These are phyloP conservation scores for Brachyalestes nurse DNA, from an alignment of 2,797 vertebrate genomes.

Conservation along the genomic window DNA sequence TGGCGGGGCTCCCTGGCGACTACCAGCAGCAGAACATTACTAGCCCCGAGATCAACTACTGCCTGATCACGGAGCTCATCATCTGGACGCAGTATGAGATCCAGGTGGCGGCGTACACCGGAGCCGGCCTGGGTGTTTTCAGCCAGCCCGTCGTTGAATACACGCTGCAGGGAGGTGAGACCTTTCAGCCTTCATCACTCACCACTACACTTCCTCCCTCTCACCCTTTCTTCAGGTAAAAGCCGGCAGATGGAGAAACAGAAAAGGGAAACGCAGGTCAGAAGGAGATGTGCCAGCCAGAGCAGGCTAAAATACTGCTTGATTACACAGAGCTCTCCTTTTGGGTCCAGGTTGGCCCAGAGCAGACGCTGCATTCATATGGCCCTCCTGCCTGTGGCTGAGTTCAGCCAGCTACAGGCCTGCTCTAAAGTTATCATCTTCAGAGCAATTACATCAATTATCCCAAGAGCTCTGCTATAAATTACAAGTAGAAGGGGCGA, in stretches of 20 bases:
- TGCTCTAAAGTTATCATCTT: constrained; percentile 51
- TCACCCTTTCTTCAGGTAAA: constrained; percentile 15
- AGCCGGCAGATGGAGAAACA: constrained; percentile 16
- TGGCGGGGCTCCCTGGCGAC: constrained; percentile 91
- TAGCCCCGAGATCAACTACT: constrained; percentile 95
- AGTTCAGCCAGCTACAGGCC: constrained; percentile 13
- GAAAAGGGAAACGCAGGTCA: not conserved
- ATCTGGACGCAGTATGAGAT: constrained; percentile 99
- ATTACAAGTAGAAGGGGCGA: not conserved
- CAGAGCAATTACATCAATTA: constrained; percentile 54
- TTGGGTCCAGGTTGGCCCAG: constrained; percentile 21
- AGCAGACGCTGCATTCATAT: constrained; percentile 29
- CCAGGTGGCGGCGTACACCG: constrained; percentile 95
- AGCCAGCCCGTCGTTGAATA: constrained; percentile 91
- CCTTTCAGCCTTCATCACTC: constrained; percentile 44
- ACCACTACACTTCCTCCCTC: constrained; percentile 41
- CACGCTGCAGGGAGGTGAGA: constrained; percentile 94
- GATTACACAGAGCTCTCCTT: constrained; percentile 20
- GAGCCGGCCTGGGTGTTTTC: constrained; percentile 90
- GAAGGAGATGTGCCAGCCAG: constrained; percentile 18
- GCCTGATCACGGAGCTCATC: constrained; percentile 92
- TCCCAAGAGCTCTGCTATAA: constrained; percentile 21
- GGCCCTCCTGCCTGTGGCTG: not conserved
- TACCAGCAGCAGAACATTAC: constrained; percentile 94
- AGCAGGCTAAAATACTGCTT: constrained; percentile 21